Evolutionary conservation across 2,797 vertebrate species (phyloP), one percentile per base, ranked within the genome.

Genomic region (Falco concolor): DNA sequence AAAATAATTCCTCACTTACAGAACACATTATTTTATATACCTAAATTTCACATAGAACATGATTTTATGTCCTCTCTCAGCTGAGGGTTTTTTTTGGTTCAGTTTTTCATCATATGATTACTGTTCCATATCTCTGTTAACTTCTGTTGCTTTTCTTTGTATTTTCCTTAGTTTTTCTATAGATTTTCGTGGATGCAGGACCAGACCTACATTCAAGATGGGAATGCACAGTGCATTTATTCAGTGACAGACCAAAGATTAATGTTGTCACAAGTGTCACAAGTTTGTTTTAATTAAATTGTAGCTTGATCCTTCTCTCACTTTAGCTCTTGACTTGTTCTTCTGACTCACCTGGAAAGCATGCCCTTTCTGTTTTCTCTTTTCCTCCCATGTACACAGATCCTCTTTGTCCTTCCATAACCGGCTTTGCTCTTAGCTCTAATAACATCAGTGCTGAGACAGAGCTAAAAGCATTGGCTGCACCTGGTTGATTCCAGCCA

Each of bases 11-110:
- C 2, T 69, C 9, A 90, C 87, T 27, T 61, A 47, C 8, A 44
- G 13, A 49, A 42, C 0, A 1, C 14, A 63, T 44, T 0, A 14
- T 32, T 89, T 82, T 30, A 15, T 54, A 13, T 2, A 47, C 3
- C 7, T 70, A 44, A 57, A 69, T 87, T 90, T 59, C 42, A 59
- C 34, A n/a, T 7, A 60, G 32, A 69, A 25, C 4, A 19, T 2
- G 2, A 40, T 47, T 76, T 73, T 76, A 67, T 34, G 9, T 40
- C 12, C 5, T 82, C 12, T 45, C 30, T 74, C 22, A 69, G 14
- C 9, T 82, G n/a, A 70, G 3, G 40, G 40, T 83, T 87, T 79
- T 84, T 23, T 54, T 44, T 36, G 16, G 30, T 89, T 84, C 3
- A 3, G 1, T 38, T 34, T 69, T 91, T 73, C 15, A 65, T 60